These are phyloP conservation scores for Morinoia aosen DNA, from an alignment of 2,888 invertebrate species.

Conservation along the genomic window DNA sequence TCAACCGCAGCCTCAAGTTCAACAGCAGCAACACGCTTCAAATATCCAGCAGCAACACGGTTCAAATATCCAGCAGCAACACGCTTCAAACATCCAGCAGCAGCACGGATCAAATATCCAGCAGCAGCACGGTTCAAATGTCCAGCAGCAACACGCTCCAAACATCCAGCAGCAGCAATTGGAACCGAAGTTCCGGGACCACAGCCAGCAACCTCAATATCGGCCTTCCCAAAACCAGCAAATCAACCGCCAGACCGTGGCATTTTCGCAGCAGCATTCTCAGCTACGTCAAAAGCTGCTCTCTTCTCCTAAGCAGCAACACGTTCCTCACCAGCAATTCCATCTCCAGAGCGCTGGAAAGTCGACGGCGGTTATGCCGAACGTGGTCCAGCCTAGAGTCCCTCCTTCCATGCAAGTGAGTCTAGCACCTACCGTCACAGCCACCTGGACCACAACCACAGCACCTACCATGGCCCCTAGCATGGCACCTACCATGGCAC, in stretches of 20 bases:
- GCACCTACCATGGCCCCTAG: slow-evolving; percentile 28
- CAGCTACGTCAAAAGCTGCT: slow-evolving; percentile 14
- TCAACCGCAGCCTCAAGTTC: background rate
- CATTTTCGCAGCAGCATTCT: slow-evolving; percentile 15
- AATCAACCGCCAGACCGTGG: background rate
- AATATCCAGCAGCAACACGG: background rate
- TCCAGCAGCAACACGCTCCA: background rate
- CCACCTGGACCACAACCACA: slow-evolving; percentile 6
- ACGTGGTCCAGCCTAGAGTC: background rate
- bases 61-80: too few species aligned
- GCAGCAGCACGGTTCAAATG: background rate
- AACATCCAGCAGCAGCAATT: background rate
- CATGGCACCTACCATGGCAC: slow-evolving; percentile 3
- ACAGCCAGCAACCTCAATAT: slow-evolving; percentile 21
- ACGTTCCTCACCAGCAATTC: background rate
- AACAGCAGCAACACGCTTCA: background rate
- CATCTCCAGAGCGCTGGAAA: background rate
- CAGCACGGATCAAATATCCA: background rate
- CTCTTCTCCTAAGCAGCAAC: background rate
- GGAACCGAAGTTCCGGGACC: slow-evolving; percentile 33
- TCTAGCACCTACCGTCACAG: background rate
- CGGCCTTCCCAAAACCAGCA: background rate
- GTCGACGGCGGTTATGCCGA: slow-evolving; percentile 21
- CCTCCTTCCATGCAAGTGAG: slow-evolving; percentile 16
- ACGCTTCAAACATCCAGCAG: too few species aligned